phyloP scores from a whole-genome alignment of 2,888 invertebrate species.

The Therioaphis trifolii region DNA sequence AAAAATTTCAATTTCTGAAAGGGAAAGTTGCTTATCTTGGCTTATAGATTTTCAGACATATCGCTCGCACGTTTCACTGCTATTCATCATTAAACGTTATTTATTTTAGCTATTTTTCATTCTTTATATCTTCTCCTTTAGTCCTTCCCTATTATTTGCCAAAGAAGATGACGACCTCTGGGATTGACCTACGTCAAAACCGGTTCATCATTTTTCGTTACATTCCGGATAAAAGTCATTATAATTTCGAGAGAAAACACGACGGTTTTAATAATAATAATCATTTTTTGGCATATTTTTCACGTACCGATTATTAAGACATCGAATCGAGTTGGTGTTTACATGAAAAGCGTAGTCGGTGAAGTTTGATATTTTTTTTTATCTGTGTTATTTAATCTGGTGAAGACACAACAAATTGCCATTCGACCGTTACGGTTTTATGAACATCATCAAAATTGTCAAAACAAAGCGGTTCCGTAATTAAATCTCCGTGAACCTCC shows the following conservation, averaged over 20 bases:
- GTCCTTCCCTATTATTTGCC: constrained; percentile 31
- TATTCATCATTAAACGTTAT: constrained; percentile 36
- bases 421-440: constrained; percentile 1
- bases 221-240: constrained; percentile 27
- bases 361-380: not conserved
- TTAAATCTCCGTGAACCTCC: no score
- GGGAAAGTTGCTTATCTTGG: constrained; percentile 48
- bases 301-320: constrained; percentile 13
- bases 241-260: not conserved
- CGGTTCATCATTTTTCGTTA: constrained; percentile 52
- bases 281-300: not conserved
- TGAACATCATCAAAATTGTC: not conserved
- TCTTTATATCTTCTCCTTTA: not conserved
- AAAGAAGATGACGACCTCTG: constrained; percentile 25
- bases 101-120: constrained; percentile 37
- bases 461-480: not conserved
- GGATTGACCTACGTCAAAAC: constrained; percentile 48
- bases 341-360: not conserved
- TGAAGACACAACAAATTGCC: not conserved
- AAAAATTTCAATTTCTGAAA: constrained; percentile 40
- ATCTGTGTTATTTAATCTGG: not conserved
- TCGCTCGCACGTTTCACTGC: constrained; percentile 44
- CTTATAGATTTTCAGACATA: constrained; percentile 34
- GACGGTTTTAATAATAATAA: not conserved
- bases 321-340: constrained; percentile 4